Base-by-base conservation (phyloP, 2,797 vertebrate genomes). In the Smutsia temminckii region DNA sequence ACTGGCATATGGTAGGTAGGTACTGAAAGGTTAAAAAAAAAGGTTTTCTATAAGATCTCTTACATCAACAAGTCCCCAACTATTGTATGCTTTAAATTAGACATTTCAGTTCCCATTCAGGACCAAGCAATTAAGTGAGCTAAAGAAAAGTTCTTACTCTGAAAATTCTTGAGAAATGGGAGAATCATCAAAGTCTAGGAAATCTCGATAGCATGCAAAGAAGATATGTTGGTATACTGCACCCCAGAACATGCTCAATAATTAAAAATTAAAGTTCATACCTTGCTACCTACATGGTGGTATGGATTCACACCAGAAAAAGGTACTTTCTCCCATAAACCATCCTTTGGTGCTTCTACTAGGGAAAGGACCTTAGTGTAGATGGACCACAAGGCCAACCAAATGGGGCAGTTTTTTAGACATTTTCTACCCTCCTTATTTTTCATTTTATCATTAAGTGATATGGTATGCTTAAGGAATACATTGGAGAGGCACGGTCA, bases 291-390 rank as follows among this genome's bases (percentile, higher is more conserved):
- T 32, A 89, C 59, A 69, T 25, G n/a, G 63, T 90, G 34, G 91
- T 92, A 89, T 8, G 32, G 23, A 34, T 75, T 66, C 55, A 87
- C 57, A 95, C 51, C 87, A 97, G 85, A 71, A 95, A 78, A 92
- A 91, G 63, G 46, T 40, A 81, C 57, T 96, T 95, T 75, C 80
- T 96, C 64, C 86, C 77, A 95, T 34, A 93, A 85, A 64, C 77
- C 57, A 77, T 81, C 16, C 51, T 85, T 29, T 5, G 51, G 71
- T 79, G 42, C 66, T 77, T 69, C 75, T 84, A 66, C 14, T 42
- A 81, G 21, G 59, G 6, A 95, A 68, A 87, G 21, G 49, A 80
- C 23, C 23, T 80, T 93, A 37, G 23, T 63, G 5, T n/a, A 13
- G 20, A 80, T 37, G 34, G 80, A 81, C 49, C 42, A 68, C 13